A percentile compares a stretch with the other conserved stretches of the same genome.
phyloP scores from a whole-genome alignment of 1,140 invertebrate species.

The Thalassaphorura encarpata region DNA sequence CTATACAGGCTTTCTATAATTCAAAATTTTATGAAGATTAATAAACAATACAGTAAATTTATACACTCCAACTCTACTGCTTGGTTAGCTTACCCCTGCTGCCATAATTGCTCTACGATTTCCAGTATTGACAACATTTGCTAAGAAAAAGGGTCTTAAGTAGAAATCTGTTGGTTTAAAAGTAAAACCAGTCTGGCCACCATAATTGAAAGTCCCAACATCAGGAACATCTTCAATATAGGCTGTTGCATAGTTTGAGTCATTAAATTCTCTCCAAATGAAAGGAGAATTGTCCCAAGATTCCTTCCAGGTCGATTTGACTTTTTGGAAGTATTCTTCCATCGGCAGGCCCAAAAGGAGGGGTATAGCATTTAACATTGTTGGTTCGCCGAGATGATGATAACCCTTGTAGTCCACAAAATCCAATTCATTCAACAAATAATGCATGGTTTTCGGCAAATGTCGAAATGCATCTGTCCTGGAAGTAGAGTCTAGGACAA shows the following conservation, averaged over 20 bases:
- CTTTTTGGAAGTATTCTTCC: not conserved
- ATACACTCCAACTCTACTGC: too few relatives aligned
- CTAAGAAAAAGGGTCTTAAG: conserved; percentile 54
- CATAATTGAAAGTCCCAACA: conserved; percentile 51
- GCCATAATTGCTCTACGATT: too few relatives aligned
- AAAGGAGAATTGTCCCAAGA: conserved; percentile 36
- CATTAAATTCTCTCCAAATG: conserved; percentile 37
- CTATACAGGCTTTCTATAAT: conserved; percentile 5
- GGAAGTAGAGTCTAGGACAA: conserved; percentile 80
- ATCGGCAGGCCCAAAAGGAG: conserved; percentile 15
- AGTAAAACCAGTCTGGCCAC: conserved; percentile 59
- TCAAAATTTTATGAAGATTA: too few relatives aligned
- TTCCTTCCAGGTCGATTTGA: not conserved
- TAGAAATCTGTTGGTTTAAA: conserved; percentile 73
- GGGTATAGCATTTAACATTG: conserved; percentile 37
- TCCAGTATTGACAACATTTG: too few relatives aligned
- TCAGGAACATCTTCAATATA: conserved; percentile 38
- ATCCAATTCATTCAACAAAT: conserved; percentile 39
- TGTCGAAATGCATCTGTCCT: conserved; percentile 70
- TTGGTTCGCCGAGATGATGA: conserved; percentile 35
- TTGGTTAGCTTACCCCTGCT: too few relatives aligned
- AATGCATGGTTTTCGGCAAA: conserved; percentile 58
- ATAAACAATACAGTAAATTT: too few relatives aligned
- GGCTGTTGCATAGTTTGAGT: conserved; percentile 36
- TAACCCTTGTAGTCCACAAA: conserved; percentile 15